Evolutionary conservation across 2,113 vertebrate genomes (phyloP).

Genomic region (Oncorhynchus clarkii): DNA sequence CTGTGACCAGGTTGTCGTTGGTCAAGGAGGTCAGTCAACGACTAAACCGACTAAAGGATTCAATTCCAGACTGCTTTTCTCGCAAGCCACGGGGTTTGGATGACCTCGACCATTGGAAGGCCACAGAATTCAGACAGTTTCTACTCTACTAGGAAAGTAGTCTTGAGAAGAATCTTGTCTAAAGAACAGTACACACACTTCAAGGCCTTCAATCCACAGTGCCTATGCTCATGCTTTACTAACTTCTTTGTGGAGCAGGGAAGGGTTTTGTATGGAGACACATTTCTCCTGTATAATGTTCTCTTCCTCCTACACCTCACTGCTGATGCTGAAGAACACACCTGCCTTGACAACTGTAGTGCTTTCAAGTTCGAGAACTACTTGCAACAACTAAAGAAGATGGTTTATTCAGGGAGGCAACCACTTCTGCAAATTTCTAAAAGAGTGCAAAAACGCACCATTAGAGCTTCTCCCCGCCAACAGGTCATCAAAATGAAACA

Average conservation of each 20-base stretch:
- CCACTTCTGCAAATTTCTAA: no score
- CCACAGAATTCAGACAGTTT: slow-evolving; percentile 18
- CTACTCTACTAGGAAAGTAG: slow-evolving; percentile 26
- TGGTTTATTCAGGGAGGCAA: no score
- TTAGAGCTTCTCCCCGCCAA: background rate
- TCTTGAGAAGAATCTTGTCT: slow-evolving; percentile 11
- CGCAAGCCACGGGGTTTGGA: background rate
- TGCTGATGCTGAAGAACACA: background rate
- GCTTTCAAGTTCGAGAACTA: background rate
- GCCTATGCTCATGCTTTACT: slow-evolving; percentile 15
- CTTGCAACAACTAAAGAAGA: background rate
- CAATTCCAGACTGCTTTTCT: no score
- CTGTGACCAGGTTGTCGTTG: no score
- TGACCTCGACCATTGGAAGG: slow-evolving; percentile 6
- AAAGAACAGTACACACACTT: slow-evolving; percentile 10
- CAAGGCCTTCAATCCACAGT: background rate
- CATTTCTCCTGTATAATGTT: slow-evolving; percentile 6
- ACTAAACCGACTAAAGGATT: no score
- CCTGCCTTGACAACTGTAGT: slow-evolving; percentile 7
- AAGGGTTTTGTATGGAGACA: slow-evolving; percentile 2
- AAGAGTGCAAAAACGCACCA: background rate
- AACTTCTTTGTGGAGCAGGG: slow-evolving; percentile 3
- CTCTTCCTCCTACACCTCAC: background rate
- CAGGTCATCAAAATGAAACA: background rate
- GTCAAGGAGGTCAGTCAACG: no score